These are phyloP conservation scores for Eulemur rufifrons DNA, from an alignment of 2,113 vertebrate species.

Conservation along the genomic window DNA sequence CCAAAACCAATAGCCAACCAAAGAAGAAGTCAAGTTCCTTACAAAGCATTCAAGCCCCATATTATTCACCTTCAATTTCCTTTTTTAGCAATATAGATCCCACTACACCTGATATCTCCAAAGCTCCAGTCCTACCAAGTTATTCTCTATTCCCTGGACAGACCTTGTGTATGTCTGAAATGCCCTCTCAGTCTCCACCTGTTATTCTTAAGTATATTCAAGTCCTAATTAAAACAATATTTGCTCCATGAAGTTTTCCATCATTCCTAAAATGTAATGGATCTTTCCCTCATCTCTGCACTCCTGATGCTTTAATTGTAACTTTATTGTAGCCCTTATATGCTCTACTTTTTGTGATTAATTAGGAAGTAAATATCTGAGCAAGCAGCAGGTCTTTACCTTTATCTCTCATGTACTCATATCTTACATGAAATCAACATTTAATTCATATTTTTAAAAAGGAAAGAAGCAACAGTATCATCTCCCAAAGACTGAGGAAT, in stretches of 20 bases:
- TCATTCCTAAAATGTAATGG: neutral
- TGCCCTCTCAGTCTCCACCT: neutral
- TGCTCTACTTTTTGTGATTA: neutral
- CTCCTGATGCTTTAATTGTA: neutral
- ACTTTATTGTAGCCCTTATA: neutral
- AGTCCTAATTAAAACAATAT: neutral
- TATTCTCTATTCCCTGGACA: neutral
- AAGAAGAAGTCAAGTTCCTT: neutral
- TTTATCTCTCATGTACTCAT: neutral
- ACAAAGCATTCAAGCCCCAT: neutral
- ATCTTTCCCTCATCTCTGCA: neutral
- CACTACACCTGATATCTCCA: neutral
- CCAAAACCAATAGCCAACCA: slow-evolving; percentile 62
- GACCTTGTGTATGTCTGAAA: neutral
- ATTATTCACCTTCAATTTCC: neutral
- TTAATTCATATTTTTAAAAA: neutral
- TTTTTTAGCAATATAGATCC: neutral
- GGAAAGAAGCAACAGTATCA: neutral
- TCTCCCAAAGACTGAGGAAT: neutral
- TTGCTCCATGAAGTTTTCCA: slow-evolving; percentile 11
- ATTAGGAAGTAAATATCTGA: slow-evolving; percentile 1
- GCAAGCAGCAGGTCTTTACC: neutral
- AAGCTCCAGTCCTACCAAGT: neutral
- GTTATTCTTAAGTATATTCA: slow-evolving; percentile 2
- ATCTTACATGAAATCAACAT: neutral